Percentiles rank a stretch among this genome's conserved stretches.
phyloP scores from a whole-genome alignment of 2,113 vertebrate species.

The Mormyrus lacerda region DNA sequence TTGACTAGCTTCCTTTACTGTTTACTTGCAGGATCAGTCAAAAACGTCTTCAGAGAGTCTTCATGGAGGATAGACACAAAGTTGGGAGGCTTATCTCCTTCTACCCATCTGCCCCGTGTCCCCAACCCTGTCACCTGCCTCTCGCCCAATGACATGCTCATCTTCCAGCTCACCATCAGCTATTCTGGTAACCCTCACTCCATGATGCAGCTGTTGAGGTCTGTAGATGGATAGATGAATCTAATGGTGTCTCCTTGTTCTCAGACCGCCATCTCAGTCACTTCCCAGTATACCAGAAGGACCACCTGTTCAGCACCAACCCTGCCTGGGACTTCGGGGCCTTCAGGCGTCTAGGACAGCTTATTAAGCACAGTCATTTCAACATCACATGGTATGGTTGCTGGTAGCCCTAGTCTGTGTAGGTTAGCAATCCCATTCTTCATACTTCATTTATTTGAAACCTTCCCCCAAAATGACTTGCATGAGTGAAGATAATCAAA shows the following conservation, averaged over 20 bases:
- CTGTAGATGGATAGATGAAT: not conserved
- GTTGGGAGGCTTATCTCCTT: not conserved
- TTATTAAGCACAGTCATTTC: constrained; percentile 73
- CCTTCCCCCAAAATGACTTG: not conserved
- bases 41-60: constrained; percentile 27
- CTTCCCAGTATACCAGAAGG: constrained; percentile 82
- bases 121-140: constrained; percentile 81
- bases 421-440: not conserved
- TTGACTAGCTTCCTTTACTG: not conserved
- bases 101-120: constrained; percentile 52
- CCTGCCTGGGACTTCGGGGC: constrained; percentile 82
- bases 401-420: not conserved
- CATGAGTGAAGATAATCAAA: not conserved
- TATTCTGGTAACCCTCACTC: constrained; percentile 57
- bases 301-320: constrained; percentile 85
- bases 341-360: constrained; percentile 71
- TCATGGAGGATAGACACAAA: constrained; percentile 39
- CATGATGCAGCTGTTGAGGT: not conserved
- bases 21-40: constrained; percentile 38
- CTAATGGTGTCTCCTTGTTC: constrained; percentile 7
- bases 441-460: not conserved
- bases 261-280: constrained; percentile 74
- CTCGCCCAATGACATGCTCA: constrained; percentile 64
- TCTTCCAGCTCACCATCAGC: constrained; percentile 77
- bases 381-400: constrained; percentile 69